A percentile compares a stretch with the other conserved stretches of the same genome.
phyloP scores from a whole-genome alignment of 2,797 vertebrate species.

The Echeneis naucrates region DNA sequence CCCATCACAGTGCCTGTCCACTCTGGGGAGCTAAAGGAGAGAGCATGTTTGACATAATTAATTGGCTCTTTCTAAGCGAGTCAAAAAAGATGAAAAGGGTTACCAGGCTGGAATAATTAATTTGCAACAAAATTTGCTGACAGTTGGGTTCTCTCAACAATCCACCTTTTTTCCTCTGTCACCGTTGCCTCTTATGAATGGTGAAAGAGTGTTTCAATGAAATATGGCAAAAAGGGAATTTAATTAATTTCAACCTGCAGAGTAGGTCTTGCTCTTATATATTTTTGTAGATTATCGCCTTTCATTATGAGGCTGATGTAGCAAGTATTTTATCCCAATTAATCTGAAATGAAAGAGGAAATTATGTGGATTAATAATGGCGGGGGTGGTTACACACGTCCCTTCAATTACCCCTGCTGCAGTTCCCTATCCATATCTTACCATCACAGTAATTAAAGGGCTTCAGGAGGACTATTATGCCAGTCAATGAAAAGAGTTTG shows the following conservation, averaged over 20 bases:
- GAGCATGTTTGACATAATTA: constrained; percentile 97
- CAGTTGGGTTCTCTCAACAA: constrained; percentile 90
- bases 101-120: constrained; percentile 97
- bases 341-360: constrained; percentile 91
- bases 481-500: constrained; percentile 55
- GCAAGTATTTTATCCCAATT: constrained; percentile 94
- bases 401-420: constrained; percentile 69
- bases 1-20: constrained; percentile 87
- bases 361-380: constrained; percentile 90
- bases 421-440: constrained; percentile 62
- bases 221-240: constrained; percentile 90
- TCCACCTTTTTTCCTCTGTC: constrained; percentile 73
- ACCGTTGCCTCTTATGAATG: constrained; percentile 82
- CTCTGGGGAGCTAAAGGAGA: constrained; percentile 85
- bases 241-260: constrained; percentile 91
- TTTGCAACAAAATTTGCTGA: constrained; percentile 93
- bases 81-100: constrained; percentile 95
- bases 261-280: constrained; percentile 85
- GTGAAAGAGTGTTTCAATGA: constrained; percentile 88
- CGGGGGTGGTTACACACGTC: constrained; percentile 78
- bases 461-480: constrained; percentile 60
- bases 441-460: constrained; percentile 77
- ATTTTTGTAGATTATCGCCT: constrained; percentile 89
- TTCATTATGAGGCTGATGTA: constrained; percentile 92
- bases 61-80: constrained; percentile 95